Percentiles rank a stretch among this genome's conserved stretches.
Evolutionary conservation across 2,113 vertebrate species (phyloP).

Genomic region (Amblyopsis rosae): DNA sequence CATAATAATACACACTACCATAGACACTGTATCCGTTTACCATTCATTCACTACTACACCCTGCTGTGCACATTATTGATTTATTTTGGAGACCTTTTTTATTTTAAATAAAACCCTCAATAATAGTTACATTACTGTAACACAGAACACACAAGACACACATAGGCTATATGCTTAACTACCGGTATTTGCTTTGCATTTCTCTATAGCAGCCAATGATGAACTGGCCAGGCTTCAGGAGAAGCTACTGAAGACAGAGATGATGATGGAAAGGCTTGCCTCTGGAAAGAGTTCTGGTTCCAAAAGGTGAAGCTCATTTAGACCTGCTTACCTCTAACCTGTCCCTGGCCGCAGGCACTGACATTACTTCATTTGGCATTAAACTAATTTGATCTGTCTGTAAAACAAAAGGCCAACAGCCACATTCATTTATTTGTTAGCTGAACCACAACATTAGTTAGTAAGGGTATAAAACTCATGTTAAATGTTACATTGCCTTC

Average conservation of each 20-base stretch:
- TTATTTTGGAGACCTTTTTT: too few species aligned
- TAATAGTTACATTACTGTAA: not conserved
- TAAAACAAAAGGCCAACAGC: conserved; percentile 13
- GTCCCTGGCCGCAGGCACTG: conserved; percentile 5
- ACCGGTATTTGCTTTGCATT: not conserved
- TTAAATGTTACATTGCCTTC: too few species aligned
- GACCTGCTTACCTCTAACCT: not conserved
- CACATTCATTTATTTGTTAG: too few species aligned
- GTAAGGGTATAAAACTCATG: too few species aligned
- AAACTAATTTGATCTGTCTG: conserved; percentile 9
- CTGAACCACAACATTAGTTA: too few species aligned
- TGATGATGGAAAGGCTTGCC: conserved; percentile 85
- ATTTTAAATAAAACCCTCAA: too few species aligned
- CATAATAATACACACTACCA: too few species aligned
- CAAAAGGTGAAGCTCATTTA: conserved; percentile 75
- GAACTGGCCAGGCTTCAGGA: conserved; percentile 87
- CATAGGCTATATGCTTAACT: not conserved
- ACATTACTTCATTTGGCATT: conserved; percentile 9
- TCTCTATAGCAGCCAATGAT: conserved; percentile 76
- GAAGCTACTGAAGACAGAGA: conserved; percentile 86
- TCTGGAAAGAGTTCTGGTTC: conserved; percentile 76
- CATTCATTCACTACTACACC: too few species aligned
- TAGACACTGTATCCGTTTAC: too few species aligned
- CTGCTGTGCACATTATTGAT: too few species aligned
- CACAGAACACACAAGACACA: conserved; percentile 3